A percentile compares a stretch with the other conserved stretches of the same genome.
Conservation (phyloP, 2,888 invertebrate genomes). For the Drosophila leonis region DNA sequence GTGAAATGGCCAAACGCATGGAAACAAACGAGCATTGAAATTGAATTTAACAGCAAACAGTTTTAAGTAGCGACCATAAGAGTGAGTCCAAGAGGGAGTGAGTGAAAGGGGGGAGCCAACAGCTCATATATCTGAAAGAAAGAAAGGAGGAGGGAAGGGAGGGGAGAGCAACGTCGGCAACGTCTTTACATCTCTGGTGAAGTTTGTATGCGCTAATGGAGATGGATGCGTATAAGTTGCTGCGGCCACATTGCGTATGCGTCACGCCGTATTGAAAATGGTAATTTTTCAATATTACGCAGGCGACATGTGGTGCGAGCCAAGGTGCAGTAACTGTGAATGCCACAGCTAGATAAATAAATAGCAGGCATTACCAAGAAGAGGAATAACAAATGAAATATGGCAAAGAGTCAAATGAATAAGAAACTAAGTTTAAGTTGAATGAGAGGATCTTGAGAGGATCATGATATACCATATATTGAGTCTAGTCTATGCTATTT, state of each 20-base stretch:
- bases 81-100: slow-evolving; percentile 4
- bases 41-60: slow-evolving; percentile 81
- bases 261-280: slow-evolving; percentile 57
- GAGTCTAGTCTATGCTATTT: neutral
- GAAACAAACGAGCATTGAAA: slow-evolving; percentile 81
- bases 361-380: neutral
- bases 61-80: slow-evolving; percentile 65
- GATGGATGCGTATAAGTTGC: slow-evolving; percentile 64
- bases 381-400: neutral
- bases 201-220: slow-evolving; percentile 76
- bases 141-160: no score
- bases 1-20: slow-evolving; percentile 67
- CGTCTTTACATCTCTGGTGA: slow-evolving; percentile 47
- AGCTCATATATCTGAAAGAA: slow-evolving; percentile 14
- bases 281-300: slow-evolving; percentile 72
- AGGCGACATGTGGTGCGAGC: slow-evolving; percentile 55
- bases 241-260: slow-evolving; percentile 59
- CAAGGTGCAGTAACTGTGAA: slow-evolving; percentile 17
- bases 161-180: slow-evolving; percentile 6
- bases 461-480: neutral
- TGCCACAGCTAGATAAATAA: slow-evolving; percentile 9
- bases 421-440: neutral
- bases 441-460: neutral
- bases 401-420: neutral
- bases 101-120: neutral